Evolutionary conservation across 2,113 vertebrate species (phyloP).

Genomic region (Callaeas wilsoni): DNA sequence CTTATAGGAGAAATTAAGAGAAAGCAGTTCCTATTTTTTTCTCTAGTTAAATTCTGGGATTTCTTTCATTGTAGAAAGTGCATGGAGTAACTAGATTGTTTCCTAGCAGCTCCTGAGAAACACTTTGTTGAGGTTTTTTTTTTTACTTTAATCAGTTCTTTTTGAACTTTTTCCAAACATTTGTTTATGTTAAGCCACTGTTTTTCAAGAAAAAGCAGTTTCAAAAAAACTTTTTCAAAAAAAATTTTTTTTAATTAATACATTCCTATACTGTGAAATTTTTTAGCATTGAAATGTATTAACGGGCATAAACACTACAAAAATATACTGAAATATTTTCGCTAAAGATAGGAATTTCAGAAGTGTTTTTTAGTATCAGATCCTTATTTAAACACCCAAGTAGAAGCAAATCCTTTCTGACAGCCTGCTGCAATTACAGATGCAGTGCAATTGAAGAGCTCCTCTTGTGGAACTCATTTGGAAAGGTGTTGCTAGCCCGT

Average conservation of each 20-base stretch:
- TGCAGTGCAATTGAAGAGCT: not conserved
- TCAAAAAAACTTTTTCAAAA: not conserved
- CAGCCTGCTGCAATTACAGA: not conserved
- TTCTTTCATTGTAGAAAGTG: not conserved
- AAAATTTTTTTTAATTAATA: not conserved
- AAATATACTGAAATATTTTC: not conserved
- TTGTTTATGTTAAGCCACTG: not conserved
- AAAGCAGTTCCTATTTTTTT: not conserved
- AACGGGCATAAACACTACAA: not conserved
- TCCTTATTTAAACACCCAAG: not conserved
- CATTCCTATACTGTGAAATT: not conserved
- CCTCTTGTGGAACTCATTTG: not conserved
- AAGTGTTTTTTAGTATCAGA: not conserved
- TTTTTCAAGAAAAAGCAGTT: not conserved
- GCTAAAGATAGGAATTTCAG: not conserved
- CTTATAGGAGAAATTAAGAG: not conserved
- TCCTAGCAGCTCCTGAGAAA: not conserved
- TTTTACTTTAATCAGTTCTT: not conserved
- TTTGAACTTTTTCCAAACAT: not conserved
- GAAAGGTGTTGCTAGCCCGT: not conserved
- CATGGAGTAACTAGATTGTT: not conserved
- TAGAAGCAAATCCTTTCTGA: conserved; percentile 2
- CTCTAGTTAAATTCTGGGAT: not conserved
- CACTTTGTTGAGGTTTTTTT: not conserved
- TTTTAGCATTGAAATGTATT: not conserved